phyloP scores from a whole-genome alignment of 2,113 vertebrate genomes.

The Peromyscus polionotus region DNA sequence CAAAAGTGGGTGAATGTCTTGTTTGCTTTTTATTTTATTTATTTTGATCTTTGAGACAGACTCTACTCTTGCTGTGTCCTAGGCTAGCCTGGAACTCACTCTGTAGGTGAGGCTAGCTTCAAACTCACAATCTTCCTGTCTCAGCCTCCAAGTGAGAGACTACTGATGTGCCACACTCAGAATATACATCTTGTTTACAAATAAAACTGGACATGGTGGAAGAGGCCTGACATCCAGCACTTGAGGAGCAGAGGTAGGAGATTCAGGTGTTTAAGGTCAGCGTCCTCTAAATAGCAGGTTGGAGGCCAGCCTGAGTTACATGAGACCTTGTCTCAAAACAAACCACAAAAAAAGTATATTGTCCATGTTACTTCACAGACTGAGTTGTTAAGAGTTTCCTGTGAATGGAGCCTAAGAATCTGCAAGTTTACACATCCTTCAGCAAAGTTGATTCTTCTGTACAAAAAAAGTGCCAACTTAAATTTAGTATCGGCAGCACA shows the following conservation, averaged over 20 bases:
- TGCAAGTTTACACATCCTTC: background rate
- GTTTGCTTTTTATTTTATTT: background rate
- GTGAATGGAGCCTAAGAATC: background rate
- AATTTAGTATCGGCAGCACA: background rate
- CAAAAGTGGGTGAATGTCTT: background rate
- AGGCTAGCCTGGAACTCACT: background rate
- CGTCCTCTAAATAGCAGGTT: no score
- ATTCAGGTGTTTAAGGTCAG: background rate
- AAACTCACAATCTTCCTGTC: background rate
- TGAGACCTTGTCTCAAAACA: background rate
- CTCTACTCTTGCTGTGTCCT: background rate
- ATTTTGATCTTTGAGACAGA: background rate
- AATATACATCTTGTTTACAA: background rate
- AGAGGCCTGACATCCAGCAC: background rate
- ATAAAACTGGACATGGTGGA: background rate
- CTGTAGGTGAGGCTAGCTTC: background rate
- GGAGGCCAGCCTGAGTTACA: background rate
- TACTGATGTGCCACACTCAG: background rate
- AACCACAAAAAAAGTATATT: background rate
- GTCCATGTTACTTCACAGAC: background rate
- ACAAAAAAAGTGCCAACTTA: background rate
- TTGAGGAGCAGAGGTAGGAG: no score
- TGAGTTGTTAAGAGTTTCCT: slow-evolving; percentile 18
- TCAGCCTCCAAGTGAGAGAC: background rate
- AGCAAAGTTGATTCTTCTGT: slow-evolving; percentile 24